Evolutionary conservation across 2,888 invertebrate genomes (phyloP), one percentile per base, ranked within the genome.

Genomic region (Himalopsyche tibetana): DNA sequence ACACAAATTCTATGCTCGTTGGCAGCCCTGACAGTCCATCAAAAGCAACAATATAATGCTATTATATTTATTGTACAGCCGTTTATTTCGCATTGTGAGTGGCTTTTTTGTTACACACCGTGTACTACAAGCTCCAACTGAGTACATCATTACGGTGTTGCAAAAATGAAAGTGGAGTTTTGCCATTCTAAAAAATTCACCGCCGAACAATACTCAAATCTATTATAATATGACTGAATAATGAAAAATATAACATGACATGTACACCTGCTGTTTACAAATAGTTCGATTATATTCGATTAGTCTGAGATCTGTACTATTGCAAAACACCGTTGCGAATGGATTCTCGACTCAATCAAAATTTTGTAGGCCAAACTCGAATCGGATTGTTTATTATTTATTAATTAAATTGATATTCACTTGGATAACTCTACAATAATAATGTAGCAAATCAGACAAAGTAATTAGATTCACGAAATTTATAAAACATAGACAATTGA

Each of bases 51-150:
- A 51, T 63, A n/a, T n/a, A 63, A 19, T 63, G 9, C 28, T 19
- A 63, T 63, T 63, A 51, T 51, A 63, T 63, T 63, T 19, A 9
- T 19, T 19, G 63, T 63, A 19, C 63, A 8, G 63, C 63, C 63
- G 63, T 63, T 63, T 63, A 63, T 19, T 63, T 63, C 28, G 19
- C 63, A 19, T 63, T 63, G 63, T 19, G 63, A 19, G 19, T 28
- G 63, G 63, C n/a, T 11, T 63, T 63, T 63, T 63, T 63, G 63
- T 63, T 63, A 63, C 63, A 63, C 28, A 63, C 63, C 19, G n/a
- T 28, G 28, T 63, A 19, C 51, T 4, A 51, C 12, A 15, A 4
- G 6, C 8, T 15, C 15, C 51, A 3, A 15, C 15, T 0, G 11
- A 63, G 63, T 63, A 63, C 63, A 63, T 63, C 28, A 28, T 63